A percentile compares a stretch with the other conserved stretches of the same genome.
Evolutionary conservation across 1,140 invertebrate species (phyloP).

Genomic region (Pararge aegeria): DNA sequence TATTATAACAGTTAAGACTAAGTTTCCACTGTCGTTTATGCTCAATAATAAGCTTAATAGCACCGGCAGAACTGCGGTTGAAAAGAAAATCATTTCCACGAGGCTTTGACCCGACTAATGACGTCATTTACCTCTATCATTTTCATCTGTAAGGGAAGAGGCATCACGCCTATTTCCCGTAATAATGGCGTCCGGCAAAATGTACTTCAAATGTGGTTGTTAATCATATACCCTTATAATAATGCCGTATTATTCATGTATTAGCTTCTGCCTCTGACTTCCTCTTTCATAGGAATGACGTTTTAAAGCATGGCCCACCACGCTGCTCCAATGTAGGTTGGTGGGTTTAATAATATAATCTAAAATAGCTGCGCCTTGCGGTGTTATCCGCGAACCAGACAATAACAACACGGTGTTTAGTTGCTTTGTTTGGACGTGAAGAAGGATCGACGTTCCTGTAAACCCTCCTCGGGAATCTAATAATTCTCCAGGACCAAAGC

Average conservation of each 20-base stretch:
- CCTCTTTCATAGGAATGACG: no score
- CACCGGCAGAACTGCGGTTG: neutral
- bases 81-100: slow-evolving; percentile 1
- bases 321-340: no score
- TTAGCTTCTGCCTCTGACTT: no score
- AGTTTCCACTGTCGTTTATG: neutral
- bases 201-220: neutral
- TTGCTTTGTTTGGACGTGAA: no score
- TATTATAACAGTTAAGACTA: neutral
- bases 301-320: no score
- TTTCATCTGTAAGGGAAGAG: neutral
- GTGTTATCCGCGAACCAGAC: no score
- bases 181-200: neutral
- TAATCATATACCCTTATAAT: neutral
- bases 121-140: slow-evolving; percentile 3
- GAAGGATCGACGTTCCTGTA: no score
- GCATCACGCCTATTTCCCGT: neutral
- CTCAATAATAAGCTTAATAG: neutral
- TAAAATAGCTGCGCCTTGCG: no score
- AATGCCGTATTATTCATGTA: neutral
- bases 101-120: neutral
- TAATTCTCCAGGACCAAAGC: no score
- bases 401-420: no score
- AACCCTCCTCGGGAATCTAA: no score
- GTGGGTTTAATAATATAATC: no score